Evolutionary conservation across 2,797 vertebrate species (phyloP), one percentile per base, ranked within the genome.

Genomic region (Gymnodraco acuticeps): DNA sequence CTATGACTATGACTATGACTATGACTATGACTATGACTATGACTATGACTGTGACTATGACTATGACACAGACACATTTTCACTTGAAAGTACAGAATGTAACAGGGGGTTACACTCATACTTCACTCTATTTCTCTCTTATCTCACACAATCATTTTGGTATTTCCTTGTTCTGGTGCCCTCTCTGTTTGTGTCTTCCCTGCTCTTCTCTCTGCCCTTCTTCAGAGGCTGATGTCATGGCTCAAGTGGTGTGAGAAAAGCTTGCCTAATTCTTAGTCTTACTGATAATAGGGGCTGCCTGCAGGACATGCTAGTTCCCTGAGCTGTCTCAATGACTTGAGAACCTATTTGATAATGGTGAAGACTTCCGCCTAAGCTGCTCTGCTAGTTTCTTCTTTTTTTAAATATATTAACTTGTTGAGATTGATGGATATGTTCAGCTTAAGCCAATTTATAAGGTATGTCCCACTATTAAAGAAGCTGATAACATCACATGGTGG

Each of bases 191-290:
- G 38, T 60, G 51, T 64, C 64, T 73, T 73, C 42, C 54, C 54
- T 75, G 11, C 38, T 64, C 15, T 16, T 52, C 52, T 45, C 48
- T 47, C 58, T 77, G 50, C 48, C 66, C 80, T 74, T 68, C 73
- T 77, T 81, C 74, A 65, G 48, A 83, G 58, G 73, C 73, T 89
- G 82, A 89, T 88, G 79, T 92, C 76, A 86, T 85, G 74, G 70
- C 73, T 90, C 47, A 77, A 86, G 82, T 78, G 64, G 48, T 79
- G 69, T 84, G 81, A 82, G 52, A 88, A 83, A 75, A 70, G 72
- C 83, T 60, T 48, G 38, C 31, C 72, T 82, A 64, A 75, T 71
- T 85, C 69, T 55, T 14, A 58, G 52, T 67, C 64, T 77, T 27
- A 27, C 62, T 74, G 82, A 88, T 84, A 78, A 87, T 75, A 77